Conservation (phyloP, 2,888 invertebrate genomes). For the Silvanus unidentatus region DNA sequence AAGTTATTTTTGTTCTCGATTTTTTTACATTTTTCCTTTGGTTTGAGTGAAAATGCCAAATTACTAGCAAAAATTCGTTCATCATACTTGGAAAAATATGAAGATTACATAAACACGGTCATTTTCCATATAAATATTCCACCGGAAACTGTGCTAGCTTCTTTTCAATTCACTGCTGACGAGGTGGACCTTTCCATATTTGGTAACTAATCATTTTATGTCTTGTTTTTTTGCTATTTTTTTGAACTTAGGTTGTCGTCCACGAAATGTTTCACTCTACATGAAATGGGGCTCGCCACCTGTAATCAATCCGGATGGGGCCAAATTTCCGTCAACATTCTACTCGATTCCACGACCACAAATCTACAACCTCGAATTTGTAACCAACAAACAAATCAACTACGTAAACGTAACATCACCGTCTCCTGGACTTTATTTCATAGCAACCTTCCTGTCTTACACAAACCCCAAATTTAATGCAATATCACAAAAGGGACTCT, state of each 20-base stretch:
- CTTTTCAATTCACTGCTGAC: slow-evolving; percentile 39
- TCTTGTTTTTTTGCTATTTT: slow-evolving; percentile 3
- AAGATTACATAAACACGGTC: slow-evolving; percentile 35
- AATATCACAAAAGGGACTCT: slow-evolving; percentile 70
- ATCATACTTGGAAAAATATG: slow-evolving; percentile 34
- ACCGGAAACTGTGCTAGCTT: slow-evolving; percentile 35
- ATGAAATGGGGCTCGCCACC: slow-evolving; percentile 79
- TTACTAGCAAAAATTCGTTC: slow-evolving; percentile 31
- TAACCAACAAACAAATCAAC: slow-evolving; percentile 56
- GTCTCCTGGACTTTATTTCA: slow-evolving; percentile 73
- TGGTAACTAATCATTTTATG: slow-evolving; percentile 35
- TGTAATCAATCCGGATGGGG: slow-evolving; percentile 75
- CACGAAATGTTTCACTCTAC: slow-evolving; percentile 58
- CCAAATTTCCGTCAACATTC: slow-evolving; percentile 57
- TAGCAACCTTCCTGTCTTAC: slow-evolving; percentile 71
- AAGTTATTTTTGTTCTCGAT: no score
- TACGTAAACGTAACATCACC: slow-evolving; percentile 60
- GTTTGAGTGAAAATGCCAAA: slow-evolving; percentile 6
- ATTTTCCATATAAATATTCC: slow-evolving; percentile 41
- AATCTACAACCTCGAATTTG: slow-evolving; percentile 54
- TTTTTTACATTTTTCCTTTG: no score
- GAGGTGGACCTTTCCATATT: slow-evolving; percentile 37
- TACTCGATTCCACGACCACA: slow-evolving; percentile 41
- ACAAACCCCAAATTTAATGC: slow-evolving; percentile 65
- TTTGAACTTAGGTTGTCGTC: slow-evolving; percentile 34